Conservation (phyloP, 2,888 invertebrate genomes). For the Nemotelus nigrinus region DNA sequence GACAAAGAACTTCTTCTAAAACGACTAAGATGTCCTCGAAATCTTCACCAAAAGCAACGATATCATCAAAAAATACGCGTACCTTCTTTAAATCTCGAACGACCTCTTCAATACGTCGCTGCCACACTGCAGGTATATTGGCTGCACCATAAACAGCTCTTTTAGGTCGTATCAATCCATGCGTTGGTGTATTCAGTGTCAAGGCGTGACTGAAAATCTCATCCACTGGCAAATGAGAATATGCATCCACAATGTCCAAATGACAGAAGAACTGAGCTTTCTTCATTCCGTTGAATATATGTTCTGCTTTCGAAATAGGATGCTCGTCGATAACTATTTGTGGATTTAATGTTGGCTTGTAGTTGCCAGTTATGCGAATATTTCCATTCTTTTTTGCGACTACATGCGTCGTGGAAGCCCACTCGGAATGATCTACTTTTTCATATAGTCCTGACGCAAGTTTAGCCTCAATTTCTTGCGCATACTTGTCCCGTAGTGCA, state of each 20-base stretch:
- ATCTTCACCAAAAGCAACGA: conserved; percentile 44
- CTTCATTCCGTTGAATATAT: conserved; percentile 43
- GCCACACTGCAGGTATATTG: conserved; percentile 40
- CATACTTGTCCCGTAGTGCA: background rate
- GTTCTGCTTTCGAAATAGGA: conserved; percentile 41
- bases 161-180: conserved; percentile 46
- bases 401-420: conserved; percentile 47
- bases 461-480: conserved; percentile 32
- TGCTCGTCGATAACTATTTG: conserved; percentile 47
- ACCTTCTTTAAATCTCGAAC: conserved; percentile 41
- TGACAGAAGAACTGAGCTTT: conserved; percentile 43
- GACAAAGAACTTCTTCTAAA: background rate
- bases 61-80: conserved; percentile 43
- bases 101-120: conserved; percentile 55
- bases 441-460: conserved; percentile 46
- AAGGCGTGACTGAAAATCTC: conserved; percentile 44
- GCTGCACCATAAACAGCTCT: conserved; percentile 49
- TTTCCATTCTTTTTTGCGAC: conserved; percentile 46
- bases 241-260: conserved; percentile 48
- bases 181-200: conserved; percentile 45
- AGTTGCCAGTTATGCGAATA: conserved; percentile 46
- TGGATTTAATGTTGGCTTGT: conserved; percentile 46
- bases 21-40: conserved; percentile 43
- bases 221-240: conserved; percentile 45
- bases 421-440: conserved; percentile 31